These are phyloP conservation scores for Lepidocyrtinus sp. DNA, from an alignment of 2,888 invertebrate genomes.

Conservation along the genomic window DNA sequence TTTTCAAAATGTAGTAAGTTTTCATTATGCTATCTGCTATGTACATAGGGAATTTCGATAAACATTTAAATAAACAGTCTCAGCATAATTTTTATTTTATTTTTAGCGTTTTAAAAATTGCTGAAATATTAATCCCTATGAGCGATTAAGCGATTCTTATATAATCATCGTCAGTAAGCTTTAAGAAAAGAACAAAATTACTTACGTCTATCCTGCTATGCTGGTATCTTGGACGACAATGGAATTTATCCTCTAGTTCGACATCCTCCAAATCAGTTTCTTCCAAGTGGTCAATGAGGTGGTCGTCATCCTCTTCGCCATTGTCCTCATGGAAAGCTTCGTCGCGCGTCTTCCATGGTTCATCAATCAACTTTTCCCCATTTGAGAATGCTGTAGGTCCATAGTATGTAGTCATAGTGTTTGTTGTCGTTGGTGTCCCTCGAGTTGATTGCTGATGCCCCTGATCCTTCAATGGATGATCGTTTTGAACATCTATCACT, in stretches of 20 bases:
- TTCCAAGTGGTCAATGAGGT: conserved; percentile 52
- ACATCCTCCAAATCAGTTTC: conserved; percentile 64
- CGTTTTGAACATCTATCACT: conserved; percentile 57
- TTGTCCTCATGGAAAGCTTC: conserved; percentile 40
- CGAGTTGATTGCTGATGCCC: conserved; percentile 43
- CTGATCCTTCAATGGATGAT: conserved; percentile 42
- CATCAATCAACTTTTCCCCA: conserved; percentile 55
- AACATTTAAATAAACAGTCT: too few species aligned
- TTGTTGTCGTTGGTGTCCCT: conserved; percentile 41
- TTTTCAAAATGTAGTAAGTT: too few species aligned
- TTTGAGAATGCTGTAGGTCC: conserved; percentile 40
- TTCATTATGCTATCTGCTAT: too few species aligned
- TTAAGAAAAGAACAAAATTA: too few species aligned
- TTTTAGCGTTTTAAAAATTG: too few species aligned
- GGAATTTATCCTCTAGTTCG: conserved; percentile 71
- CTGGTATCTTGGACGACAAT: conserved; percentile 88
- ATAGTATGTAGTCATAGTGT: conserved; percentile 50
- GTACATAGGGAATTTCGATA: too few species aligned
- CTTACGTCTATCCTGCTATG: conserved; percentile 89
- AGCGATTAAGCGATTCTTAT: too few species aligned
- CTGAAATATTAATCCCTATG: too few species aligned
- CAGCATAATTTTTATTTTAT: too few species aligned
- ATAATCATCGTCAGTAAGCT: background rate
- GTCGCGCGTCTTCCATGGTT: conserved; percentile 65
- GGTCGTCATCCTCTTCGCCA: conserved; percentile 48